phyloP scores from a whole-genome alignment of 2,113 vertebrate genomes.

The Butastur rufipennis region DNA sequence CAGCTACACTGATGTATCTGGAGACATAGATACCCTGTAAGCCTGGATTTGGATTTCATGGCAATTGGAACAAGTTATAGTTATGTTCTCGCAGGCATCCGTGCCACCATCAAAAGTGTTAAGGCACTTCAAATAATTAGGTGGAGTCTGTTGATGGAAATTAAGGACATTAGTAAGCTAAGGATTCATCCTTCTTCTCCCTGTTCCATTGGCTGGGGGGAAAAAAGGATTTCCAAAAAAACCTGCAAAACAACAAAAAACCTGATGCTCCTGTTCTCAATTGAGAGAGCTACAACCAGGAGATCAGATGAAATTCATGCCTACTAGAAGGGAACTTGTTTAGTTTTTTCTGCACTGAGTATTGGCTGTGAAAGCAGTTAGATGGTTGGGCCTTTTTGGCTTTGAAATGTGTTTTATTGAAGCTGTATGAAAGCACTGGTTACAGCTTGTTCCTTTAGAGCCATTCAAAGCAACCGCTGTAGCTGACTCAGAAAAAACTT shows the following conservation, averaged over 20 bases:
- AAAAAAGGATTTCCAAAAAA: background rate
- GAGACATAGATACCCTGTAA: background rate
- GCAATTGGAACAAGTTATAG: fast-evolving
- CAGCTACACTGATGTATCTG: background rate
- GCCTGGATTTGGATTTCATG: background rate
- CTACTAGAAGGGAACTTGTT: background rate
- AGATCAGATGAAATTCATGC: slow-evolving; percentile 20
- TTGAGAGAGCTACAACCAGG: slow-evolving; percentile 37
- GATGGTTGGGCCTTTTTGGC: background rate
- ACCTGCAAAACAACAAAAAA: background rate
- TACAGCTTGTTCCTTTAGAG: slow-evolving; percentile 28
- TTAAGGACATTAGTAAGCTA: background rate
- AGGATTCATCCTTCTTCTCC: background rate
- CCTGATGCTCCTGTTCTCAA: slow-evolving; percentile 7
- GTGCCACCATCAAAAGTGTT: background rate
- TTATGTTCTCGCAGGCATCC: fast-evolving
- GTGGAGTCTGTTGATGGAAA: background rate
- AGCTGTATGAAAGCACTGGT: slow-evolving; percentile 8
- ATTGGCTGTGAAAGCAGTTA: slow-evolving; percentile 60
- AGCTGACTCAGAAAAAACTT: slow-evolving; percentile 26
- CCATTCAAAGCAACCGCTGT: slow-evolving; percentile 51
- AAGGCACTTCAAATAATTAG: background rate
- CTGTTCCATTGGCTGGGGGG: background rate
- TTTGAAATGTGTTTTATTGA: slow-evolving; percentile 36
- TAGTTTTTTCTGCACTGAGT: slow-evolving; percentile 34